A percentile compares a stretch with the other conserved stretches of the same genome.
Evolutionary conservation across 2,888 invertebrate species (phyloP).

Genomic region (Hydrotaea cyrtoneurina): DNA sequence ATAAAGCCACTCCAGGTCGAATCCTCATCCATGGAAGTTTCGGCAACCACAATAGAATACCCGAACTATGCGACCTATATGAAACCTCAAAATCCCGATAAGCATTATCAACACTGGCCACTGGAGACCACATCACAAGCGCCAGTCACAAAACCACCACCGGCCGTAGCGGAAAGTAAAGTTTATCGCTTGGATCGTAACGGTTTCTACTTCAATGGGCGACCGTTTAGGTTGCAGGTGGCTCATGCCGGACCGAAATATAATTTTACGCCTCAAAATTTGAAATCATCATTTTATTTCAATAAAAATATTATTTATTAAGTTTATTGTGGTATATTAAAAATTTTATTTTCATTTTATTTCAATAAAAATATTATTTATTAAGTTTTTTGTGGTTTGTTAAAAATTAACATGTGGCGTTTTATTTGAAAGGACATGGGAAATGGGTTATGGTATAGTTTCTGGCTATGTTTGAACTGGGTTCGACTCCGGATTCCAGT

Average conservation of each 20-base stretch:
- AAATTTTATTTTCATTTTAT: no score
- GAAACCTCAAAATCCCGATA: constrained; percentile 53
- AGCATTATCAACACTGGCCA: constrained; percentile 54
- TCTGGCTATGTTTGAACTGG: no score
- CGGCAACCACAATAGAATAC: constrained; percentile 28
- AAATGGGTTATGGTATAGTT: no score
- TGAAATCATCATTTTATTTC: constrained; percentile 78
- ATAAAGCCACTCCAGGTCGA: constrained; percentile 71
- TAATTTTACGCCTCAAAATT: constrained; percentile 75
- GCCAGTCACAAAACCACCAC: constrained; percentile 42
- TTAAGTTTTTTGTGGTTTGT: constrained; percentile 2
- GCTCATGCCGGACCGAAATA: constrained; percentile 73
- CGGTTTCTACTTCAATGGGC: constrained; percentile 78
- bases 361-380: no score
- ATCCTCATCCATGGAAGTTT: constrained; percentile 29
- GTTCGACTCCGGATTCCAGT: no score
- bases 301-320: constrained; percentile 80
- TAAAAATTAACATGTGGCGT: constrained; percentile 1
- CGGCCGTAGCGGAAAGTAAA: constrained; percentile 70
- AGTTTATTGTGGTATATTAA: no score
- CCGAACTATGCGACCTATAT: constrained; percentile 39
- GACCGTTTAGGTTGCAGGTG: constrained; percentile 76
- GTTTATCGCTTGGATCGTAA: constrained; percentile 75
- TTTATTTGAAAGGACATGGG: constrained; percentile 6
- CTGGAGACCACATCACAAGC: neutral